Base-by-base conservation (phyloP, 2,113 vertebrate species). In the Misgurnus mizolepis region DNA sequence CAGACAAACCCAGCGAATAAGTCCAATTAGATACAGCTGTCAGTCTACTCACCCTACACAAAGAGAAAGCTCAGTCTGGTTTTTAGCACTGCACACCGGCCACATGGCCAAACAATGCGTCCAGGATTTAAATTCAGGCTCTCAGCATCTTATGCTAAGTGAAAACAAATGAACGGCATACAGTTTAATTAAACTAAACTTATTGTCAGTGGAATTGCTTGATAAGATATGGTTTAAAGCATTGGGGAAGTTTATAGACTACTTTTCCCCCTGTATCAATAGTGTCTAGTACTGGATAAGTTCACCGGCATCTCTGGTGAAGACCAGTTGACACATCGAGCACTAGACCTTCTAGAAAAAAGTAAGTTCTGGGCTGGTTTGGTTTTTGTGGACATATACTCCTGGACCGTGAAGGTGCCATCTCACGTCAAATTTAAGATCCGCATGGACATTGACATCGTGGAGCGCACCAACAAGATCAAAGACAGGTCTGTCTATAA, bases 381-480 rank as follows among this genome's bases (percentile, higher is more conserved):
- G 1, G 86, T 97, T 55, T 98, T 99, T 79, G 87, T 90, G 5
- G 93, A 96, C 43, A 90, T 96, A 88, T 85, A 91, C 27, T 86
- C 94, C 11, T 92, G 90, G 94, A 90, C 91, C 65, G 91, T 61
- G 69, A 85, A 85, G 40, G 87, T 96, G 7, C 95, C 95, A 0
- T 82, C 89, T 18, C 96, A 96, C 0, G 91, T 98, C 66, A 95
- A 92, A 81, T 98, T 96, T 85, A 97, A 98, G 91, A 98, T 99
- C 83, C 95, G 95, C 56, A 97, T 98, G 96, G 95, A 98, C 87
- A 96, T 98, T 39, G 97, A 98, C 27, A 88, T 92, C 34, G 96
- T 97, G 84, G 96, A 99, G 87, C 95, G 95, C 86, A 98, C 96
- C 85, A 96, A 98, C 81, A 98, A 99, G 89, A 95, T 98, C 89